Evolutionary conservation across 2,113 vertebrate species (phyloP).

Genomic region (Heptranchias perlo): DNA sequence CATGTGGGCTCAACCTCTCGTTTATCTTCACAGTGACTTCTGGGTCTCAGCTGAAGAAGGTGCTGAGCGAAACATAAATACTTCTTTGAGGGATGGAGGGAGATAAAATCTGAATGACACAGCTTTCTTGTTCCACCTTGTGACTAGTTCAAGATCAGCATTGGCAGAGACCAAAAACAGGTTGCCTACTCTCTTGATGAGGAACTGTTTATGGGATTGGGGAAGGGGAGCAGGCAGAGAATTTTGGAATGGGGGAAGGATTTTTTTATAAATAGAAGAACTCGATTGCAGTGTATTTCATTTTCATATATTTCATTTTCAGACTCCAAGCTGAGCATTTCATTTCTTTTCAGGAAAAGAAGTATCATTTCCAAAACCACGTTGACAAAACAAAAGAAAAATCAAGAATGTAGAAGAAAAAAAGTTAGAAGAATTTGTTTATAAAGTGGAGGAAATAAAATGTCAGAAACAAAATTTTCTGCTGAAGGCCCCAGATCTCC

Average conservation of each 20-base stretch:
- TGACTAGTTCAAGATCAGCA: too few species aligned
- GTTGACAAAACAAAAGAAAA: conserved; percentile 97
- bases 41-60: not conserved
- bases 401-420: conserved; percentile 90
- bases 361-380: conserved; percentile 93
- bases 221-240: not conserved
- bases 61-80: not conserved
- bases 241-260: not conserved
- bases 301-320: conserved; percentile 17
- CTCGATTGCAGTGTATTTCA: not conserved
- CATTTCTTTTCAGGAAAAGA: conserved; percentile 76
- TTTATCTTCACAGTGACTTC: not conserved
- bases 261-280: not conserved
- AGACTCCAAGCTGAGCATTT: conserved; percentile 16
- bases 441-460: conserved; percentile 48
- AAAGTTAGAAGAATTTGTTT: conserved; percentile 95
- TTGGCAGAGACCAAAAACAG: not conserved
- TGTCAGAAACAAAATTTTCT: too few species aligned
- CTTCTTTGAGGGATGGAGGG: not conserved
- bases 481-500: too few species aligned
- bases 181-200: not conserved
- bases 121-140: not conserved
- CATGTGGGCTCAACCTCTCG: not conserved
- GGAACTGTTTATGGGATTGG: not conserved
- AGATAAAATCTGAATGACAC: not conserved